Evolutionary conservation across 2,797 vertebrate genomes (phyloP).

Genomic region (Gouania willdenowi): DNA sequence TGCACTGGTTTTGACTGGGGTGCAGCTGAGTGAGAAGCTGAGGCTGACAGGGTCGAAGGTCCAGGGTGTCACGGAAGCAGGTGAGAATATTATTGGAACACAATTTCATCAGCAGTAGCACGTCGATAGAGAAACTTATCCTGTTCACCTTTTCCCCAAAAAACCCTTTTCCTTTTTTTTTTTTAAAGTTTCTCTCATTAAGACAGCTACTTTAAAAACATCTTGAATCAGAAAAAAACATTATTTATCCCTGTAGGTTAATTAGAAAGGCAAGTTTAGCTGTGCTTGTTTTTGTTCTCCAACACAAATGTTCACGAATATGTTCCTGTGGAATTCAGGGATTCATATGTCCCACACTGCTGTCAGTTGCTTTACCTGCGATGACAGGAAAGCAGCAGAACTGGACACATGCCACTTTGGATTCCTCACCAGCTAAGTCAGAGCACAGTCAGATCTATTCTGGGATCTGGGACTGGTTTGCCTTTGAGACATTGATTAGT

Average conservation of each 20-base stretch:
- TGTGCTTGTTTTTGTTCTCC: no score
- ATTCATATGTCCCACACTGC: conserved; percentile 7
- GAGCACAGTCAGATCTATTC: conserved; percentile 57
- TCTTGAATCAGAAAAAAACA: no score
- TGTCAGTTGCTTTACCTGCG: conserved; percentile 4
- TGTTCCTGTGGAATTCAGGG: conserved; percentile 18
- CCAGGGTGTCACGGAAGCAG: conserved; percentile 11
- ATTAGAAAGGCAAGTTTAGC: no score
- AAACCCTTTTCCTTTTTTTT: not conserved
- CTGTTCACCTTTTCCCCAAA: conserved; percentile 33
- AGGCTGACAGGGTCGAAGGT: conserved; percentile 16
- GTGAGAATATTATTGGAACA: conserved; percentile 32
- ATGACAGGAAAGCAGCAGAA: conserved; percentile 18
- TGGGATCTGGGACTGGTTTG: conserved; percentile 37
- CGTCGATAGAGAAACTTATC: conserved; percentile 44
- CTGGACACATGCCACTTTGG: conserved; percentile 47
- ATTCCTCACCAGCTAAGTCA: conserved; percentile 46
- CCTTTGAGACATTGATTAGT: conserved; percentile 72
- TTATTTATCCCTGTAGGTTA: no score
- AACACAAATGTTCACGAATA: no score
- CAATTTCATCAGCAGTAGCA: conserved; percentile 23
- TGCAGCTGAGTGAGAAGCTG: conserved; percentile 17
- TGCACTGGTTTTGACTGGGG: conserved; percentile 38
- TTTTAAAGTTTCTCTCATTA: conserved; percentile 3
- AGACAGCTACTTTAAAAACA: conserved; percentile 1